These are phyloP conservation scores for Tauraco erythrolophus DNA, from an alignment of 2,113 vertebrate species.

Conservation along the genomic window DNA sequence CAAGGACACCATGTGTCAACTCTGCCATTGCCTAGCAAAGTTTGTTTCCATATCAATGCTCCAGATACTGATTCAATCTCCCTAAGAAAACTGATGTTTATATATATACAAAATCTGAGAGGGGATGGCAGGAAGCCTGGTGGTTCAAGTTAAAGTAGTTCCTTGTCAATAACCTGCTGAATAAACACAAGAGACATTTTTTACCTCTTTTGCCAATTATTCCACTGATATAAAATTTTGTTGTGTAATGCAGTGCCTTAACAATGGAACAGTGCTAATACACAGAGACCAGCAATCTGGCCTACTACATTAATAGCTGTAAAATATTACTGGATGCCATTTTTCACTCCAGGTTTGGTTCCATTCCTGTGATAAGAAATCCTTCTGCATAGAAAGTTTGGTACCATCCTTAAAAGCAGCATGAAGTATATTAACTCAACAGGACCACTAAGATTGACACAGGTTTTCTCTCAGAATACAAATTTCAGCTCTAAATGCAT, in stretches of 20 bases:
- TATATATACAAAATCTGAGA: not conserved
- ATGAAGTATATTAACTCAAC: not conserved
- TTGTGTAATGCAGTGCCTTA: not conserved
- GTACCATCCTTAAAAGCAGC: not conserved
- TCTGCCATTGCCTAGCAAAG: not conserved
- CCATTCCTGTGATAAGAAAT: not conserved
- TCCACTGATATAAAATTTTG: not conserved
- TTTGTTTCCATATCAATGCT: not conserved
- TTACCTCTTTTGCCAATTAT: not conserved
- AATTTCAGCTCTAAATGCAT: not conserved
- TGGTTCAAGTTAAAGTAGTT: not conserved
- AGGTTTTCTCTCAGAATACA: not conserved
- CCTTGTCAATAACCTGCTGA: not conserved
- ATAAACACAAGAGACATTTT: not conserved
- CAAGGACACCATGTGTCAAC: not conserved
- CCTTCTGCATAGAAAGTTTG: not conserved
- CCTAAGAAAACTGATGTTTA: not conserved
- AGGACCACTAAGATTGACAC: not conserved
- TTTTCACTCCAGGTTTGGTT: not conserved
- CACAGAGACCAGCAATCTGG: not conserved
- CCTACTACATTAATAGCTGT: not conserved
- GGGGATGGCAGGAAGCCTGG: accelerated
- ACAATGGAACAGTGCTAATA: not conserved
- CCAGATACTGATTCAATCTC: not conserved
- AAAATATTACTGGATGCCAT: not conserved